Base-by-base conservation (phyloP, 30 jellyfish, hydroid and myxozoan species). In the Pelagia noctiluca region DNA sequence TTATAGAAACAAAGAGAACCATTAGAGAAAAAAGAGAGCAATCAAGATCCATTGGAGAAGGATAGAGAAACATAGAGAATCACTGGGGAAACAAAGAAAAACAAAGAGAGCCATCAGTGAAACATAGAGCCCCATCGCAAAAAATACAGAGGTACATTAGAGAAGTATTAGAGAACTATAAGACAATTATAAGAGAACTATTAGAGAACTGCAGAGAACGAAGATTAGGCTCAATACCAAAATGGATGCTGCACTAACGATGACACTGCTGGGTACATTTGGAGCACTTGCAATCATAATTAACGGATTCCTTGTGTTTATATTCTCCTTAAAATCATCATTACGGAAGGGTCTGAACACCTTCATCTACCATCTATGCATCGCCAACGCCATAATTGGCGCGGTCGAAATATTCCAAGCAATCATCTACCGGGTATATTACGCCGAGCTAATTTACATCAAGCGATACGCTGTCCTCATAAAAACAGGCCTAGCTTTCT, bases 331-430 rank as follows among this genome's bases (percentile, higher is more conserved):
- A 35, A 65, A 63, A 30, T 50, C 66, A 11, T 50, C 47, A 10
- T 30, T 77, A 35, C 52, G 79, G 26, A 28, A 63, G 23, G 79
- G 47, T 31, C n/a, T 63, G 30, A 77, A 77, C 79, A 25, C 61
- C 13, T 77, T 77, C 37, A 42, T 77, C 21, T 60, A 1, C 37
- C 77, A 77, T 60, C 16, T 77, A 26, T 77, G 50, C 30, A 47
- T 73, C n/a, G 85, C 85, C 32, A 73, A 73, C 35, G 25, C 50
- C 57, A 3, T 77, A 10, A 50, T 77, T 19, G 88, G 88, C 48
- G 32, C 61, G 47, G 61, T 34, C 67, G 88, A 63, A 16, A 33
- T 77, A 35, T 60, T 77, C 67, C 88, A 77, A 35, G 88, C 65
- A 34, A 47, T 61, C 13, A 61, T 57, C 24, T 77, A 77, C 23